phyloP scores from a whole-genome alignment of 2,888 invertebrate genomes.

The Serripes groenlandicus region DNA sequence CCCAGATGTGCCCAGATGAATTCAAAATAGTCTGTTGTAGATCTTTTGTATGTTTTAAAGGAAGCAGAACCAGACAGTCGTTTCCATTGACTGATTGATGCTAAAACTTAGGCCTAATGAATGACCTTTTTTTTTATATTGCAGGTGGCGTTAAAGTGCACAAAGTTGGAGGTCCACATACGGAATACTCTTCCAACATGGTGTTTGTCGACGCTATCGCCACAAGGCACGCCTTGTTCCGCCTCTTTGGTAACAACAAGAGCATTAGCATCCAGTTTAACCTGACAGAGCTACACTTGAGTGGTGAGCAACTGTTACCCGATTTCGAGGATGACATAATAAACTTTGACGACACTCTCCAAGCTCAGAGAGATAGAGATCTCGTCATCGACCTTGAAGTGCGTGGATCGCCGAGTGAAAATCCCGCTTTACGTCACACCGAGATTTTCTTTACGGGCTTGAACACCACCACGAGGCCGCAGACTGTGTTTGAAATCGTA shows the following conservation, averaged over 20 bases:
- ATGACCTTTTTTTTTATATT: too few species aligned
- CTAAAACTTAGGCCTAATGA: too few species aligned
- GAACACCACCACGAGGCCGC: conserved; percentile 51
- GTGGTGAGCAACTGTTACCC: conserved; percentile 32
- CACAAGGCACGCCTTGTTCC: conserved; percentile 34
- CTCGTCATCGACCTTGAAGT: conserved; percentile 40
- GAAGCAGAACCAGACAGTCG: too few species aligned
- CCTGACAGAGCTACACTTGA: conserved; percentile 20
- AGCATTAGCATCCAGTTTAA: conserved; percentile 43
- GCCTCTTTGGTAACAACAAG: conserved; percentile 45
- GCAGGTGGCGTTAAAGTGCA: not conserved
- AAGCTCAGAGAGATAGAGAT: conserved; percentile 38
- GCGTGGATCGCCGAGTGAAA: conserved; percentile 27
- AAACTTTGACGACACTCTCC: conserved; percentile 22
- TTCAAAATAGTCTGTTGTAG: too few species aligned
- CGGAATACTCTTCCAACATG: conserved; percentile 13
- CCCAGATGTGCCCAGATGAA: too few species aligned
- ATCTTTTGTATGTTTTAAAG: too few species aligned
- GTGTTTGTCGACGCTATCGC: conserved; percentile 17
- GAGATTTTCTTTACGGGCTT: conserved; percentile 64
- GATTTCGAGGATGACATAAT: conserved; percentile 24
- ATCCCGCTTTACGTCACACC: conserved; percentile 24
- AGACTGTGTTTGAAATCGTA: conserved; percentile 55
- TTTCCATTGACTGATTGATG: too few species aligned
- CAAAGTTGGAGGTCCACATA: not conserved